Percentiles rank a stretch among this genome's conserved stretches.
Conservation (phyloP, 2,888 invertebrate species). For the Stenoptilia bipunctidactyla region DNA sequence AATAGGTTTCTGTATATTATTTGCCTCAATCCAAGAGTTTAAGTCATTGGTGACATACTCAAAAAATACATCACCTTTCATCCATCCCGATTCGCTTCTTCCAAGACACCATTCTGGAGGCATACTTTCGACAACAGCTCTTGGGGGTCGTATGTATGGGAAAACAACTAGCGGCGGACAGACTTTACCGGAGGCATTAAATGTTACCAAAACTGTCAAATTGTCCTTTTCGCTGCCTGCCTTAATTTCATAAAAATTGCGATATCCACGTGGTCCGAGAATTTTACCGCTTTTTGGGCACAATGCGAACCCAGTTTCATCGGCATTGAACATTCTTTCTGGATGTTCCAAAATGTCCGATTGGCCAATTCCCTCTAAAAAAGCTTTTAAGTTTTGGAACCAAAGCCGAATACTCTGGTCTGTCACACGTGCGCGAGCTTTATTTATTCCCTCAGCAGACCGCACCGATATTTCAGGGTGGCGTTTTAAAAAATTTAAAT, state of each 20-base stretch:
- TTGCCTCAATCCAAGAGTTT: conserved; percentile 16
- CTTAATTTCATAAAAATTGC: conserved; percentile 14
- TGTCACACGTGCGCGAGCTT: conserved; percentile 6
- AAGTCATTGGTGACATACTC: conserved; percentile 22
- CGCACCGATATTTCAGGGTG: conserved; percentile 6
- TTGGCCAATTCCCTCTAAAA: background rate
- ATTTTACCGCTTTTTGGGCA: conserved; percentile 13
- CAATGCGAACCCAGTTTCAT: conserved; percentile 17
- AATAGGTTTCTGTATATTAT: conserved; percentile 17
- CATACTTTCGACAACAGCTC: conserved; percentile 12
- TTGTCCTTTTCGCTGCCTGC: conserved; percentile 22
- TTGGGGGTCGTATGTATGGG: conserved; percentile 16
- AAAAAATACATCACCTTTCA: conserved; percentile 18
- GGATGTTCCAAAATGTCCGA: background rate
- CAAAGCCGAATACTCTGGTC: conserved; percentile 2
- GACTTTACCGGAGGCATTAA: conserved; percentile 18
- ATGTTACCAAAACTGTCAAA: conserved; percentile 22
- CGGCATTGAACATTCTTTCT: conserved; percentile 11
- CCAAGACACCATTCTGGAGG: conserved; percentile 20
- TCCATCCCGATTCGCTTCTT: conserved; percentile 16
- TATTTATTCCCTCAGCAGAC: conserved; percentile 8
- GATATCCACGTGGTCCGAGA: conserved; percentile 11
- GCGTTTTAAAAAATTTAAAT: conserved; percentile 9
- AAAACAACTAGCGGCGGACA: conserved; percentile 17
- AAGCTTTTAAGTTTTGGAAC: conserved; percentile 1